These are phyloP conservation scores for Globodera ellingtonae DNA, from an alignment of 1,140 invertebrate species.

Conservation along the genomic window DNA sequence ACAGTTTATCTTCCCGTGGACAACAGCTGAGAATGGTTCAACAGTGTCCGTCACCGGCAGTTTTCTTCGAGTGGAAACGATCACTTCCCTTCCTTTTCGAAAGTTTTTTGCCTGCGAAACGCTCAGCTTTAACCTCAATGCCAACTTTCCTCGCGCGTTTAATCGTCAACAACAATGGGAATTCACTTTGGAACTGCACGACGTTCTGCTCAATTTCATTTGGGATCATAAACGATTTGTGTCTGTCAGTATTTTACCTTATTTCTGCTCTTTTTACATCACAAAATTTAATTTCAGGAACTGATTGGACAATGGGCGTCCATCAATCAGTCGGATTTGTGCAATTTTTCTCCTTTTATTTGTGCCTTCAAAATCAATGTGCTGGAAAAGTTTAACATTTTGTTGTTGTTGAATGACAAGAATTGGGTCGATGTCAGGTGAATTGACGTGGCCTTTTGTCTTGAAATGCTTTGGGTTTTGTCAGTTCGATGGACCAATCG, in stretches of 20 bases:
- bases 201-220: slow-evolving; percentile 66
- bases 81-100: slow-evolving; percentile 67
- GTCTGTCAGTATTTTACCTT: slow-evolving; percentile 46
- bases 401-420: slow-evolving; percentile 90
- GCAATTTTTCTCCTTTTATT: slow-evolving; percentile 94
- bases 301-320: slow-evolving; percentile 93
- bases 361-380: slow-evolving; percentile 87
- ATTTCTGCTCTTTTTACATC: neutral
- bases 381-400: slow-evolving; percentile 88
- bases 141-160: slow-evolving; percentile 66
- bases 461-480: neutral
- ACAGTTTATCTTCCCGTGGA: slow-evolving; percentile 58
- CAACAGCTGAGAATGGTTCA: slow-evolving; percentile 57
- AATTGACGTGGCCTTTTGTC: neutral
- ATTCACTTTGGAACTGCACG: slow-evolving; percentile 66
- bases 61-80: slow-evolving; percentile 66
- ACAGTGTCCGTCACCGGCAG: slow-evolving; percentile 62
- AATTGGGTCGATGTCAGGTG: slow-evolving; percentile 86
- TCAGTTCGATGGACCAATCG: slow-evolving; percentile 24
- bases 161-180: slow-evolving; percentile 69
- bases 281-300: slow-evolving; percentile 68
- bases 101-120: slow-evolving; percentile 68
- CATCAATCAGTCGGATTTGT: slow-evolving; percentile 81
- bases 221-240: slow-evolving; percentile 69
- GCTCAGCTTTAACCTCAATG: slow-evolving; percentile 67